phyloP scores from a whole-genome alignment of 2,797 vertebrate genomes.

The Muraenolepis orangiensis region DNA sequence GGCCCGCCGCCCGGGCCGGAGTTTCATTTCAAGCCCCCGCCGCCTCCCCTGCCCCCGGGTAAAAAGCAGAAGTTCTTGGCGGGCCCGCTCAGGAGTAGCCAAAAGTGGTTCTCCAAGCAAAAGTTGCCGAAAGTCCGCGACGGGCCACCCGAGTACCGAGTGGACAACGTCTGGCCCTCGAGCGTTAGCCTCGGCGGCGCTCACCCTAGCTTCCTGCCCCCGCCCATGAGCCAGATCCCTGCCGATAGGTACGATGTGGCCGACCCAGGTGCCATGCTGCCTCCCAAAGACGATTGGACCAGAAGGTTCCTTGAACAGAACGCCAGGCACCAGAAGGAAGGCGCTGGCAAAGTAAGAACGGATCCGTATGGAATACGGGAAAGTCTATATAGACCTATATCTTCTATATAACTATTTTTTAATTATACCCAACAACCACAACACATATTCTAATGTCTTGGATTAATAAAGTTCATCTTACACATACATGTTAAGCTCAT shows the following conservation, averaged over 20 bases:
- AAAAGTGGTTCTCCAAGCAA: constrained; percentile 84
- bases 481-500: too few species aligned
- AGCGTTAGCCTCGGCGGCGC: constrained; percentile 49
- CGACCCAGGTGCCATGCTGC: constrained; percentile 70
- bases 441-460: neutral
- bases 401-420: neutral
- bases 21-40: constrained; percentile 73
- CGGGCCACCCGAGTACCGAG: constrained; percentile 78
- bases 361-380: neutral
- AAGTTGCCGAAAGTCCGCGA: constrained; percentile 81
- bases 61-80: constrained; percentile 58
- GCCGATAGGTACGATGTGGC: constrained; percentile 81
- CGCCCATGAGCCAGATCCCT: constrained; percentile 86
- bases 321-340: constrained; percentile 57
- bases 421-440: neutral
- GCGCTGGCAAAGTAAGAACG: constrained; percentile 58
- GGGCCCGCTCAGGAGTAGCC: constrained; percentile 64
- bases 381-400: neutral
- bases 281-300: constrained; percentile 81
- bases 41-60: constrained; percentile 69
- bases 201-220: constrained; percentile 76
- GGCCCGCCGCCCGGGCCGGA: constrained; percentile 75
- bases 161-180: constrained; percentile 71
- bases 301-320: constrained; percentile 79
- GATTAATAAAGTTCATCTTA: neutral